Evolutionary conservation across 64 coral and sea anemone genomes (phyloP), one percentile per base, ranked within the genome.

Genomic region (Exaiptasia diaphana): DNA sequence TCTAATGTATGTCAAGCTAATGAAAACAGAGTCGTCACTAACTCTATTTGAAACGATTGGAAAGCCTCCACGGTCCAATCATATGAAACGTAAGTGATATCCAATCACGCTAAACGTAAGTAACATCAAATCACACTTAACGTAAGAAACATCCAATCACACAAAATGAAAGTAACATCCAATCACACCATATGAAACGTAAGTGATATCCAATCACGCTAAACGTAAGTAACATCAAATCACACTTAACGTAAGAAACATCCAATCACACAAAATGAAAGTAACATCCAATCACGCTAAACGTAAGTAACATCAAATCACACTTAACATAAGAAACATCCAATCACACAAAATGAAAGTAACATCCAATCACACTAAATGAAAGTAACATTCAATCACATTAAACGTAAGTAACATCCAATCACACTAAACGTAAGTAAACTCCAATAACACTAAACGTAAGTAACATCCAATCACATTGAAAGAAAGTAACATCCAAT

Each of bases 21-120:
- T 89, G 79, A 73, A 85, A 10, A 58, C 78, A 74, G 67, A 73
- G 20, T 83, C 83, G 54, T 80, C 85, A 49, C 38, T 71, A 31
- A 71, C 76, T 50, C 85, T 97, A 2, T 97, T 97, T 33, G 84
- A 97, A 24, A 97, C 94, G 2, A 85, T 97, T 56, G 94, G 94
- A 22, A 46, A 78, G 29, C 94, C 83, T 5, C 91, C 91, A 4
- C 81, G 43, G 57, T 97, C 94, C 23, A 75, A 72, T 69, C 93
- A 97, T n/a, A 29, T 64, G 14, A 5, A 77, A 36, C 88, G 93
- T 97, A 71, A 90, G 93, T 91, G 41, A 7, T 14, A 64, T 12
- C 65, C 35, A 2, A 5, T 43, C n/a, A n/a, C n/a, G n/a, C n/a
- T n/a, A n/a, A n/a, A n/a, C n/a, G n/a, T n/a, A n/a, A n/a, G n/a